Evolutionary conservation across 92 coral and sea anemone species (phyloP), one percentile per base, ranked within the genome.

Genomic region (Umimayanthus chanpuru): DNA sequence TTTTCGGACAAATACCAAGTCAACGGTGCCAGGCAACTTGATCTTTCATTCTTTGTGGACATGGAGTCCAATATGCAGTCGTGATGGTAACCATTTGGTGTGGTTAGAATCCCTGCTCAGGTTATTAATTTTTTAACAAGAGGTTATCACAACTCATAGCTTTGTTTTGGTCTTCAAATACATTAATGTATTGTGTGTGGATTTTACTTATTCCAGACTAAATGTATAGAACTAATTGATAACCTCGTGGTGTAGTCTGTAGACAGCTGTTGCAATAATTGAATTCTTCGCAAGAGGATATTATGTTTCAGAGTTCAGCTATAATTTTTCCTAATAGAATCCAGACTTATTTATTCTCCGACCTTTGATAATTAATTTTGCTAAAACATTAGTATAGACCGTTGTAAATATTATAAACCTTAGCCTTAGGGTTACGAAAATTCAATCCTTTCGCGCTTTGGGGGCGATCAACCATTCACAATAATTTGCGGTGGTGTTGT

Each of bases 41-140:
- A 6, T 36, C n/a, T 32, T 32, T 32, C 36, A 32, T 32, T 32
- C 36, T 36, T 6, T 70, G 41, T 16, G 15, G 20, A 50, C 21
- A 14, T 39, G 73, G 12, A 66, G 32, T 82, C 55, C 66, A 44
- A 38, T 39, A 65, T 67, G 39, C 25, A 82, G 78, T 83, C 78
- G 78, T 83, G 86, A 68, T 83, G 87, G 87, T 83, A 83, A 83
- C 87, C 78, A 53, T 43, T 26, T 21, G 49, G 14, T 83, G 87
- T 50, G 77, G 87, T 23, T 43, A 83, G 87, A 83, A 70, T 83
- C 32, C 55, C 40, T 9, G 38, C 25, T 29, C 73, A 67, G 87
- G 50, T 83, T 83, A 83, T 44, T 43, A 43, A 70, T 70, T 44
- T 83, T 68, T 83, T 56, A 68, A 41, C 38, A 71, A 43, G n/a